A percentile compares a stretch with the other conserved stretches of the same genome.
Conservation (phyloP, 1,140 invertebrate genomes). For the Papilio machaon region DNA sequence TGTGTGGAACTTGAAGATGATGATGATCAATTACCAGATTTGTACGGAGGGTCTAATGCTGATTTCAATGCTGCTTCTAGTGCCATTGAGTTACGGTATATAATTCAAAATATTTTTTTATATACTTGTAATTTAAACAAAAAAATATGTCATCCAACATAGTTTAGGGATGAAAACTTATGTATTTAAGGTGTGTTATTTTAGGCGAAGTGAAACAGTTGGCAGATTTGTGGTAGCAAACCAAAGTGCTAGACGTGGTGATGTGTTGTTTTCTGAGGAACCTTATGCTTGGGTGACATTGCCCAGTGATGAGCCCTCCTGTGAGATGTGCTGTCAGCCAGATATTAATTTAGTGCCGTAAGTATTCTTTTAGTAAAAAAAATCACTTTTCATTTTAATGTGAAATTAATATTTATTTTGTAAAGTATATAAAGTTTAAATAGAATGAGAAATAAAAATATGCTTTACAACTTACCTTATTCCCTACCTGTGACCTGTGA, state of each 20-base stretch:
- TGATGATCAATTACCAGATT: conserved; percentile 53
- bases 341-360: conserved; percentile 67
- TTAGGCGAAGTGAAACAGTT: conserved; percentile 58
- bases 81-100: conserved; percentile 64
- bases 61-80: conserved; percentile 63
- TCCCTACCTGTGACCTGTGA: no score
- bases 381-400: no score
- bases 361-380: conserved; percentile 42
- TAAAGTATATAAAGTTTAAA: no score
- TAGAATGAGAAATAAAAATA: no score
- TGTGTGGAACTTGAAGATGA: conserved; percentile 39
- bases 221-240: conserved; percentile 63
- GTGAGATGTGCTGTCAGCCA: conserved; percentile 65
- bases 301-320: conserved; percentile 49
- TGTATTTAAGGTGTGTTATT: conserved; percentile 34
- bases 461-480: no score
- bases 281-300: conserved; percentile 73
- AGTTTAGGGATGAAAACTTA: background rate
- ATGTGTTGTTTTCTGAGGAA: conserved; percentile 70
- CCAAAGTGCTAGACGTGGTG: conserved; percentile 55
- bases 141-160: background rate
- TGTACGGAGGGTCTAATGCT: conserved; percentile 56
- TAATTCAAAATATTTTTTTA: conserved; percentile 22
- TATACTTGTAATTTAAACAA: background rate
- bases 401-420: no score